Evolutionary conservation across 2,888 invertebrate genomes (phyloP).

Genomic region (Parascotia fuliginaria): DNA sequence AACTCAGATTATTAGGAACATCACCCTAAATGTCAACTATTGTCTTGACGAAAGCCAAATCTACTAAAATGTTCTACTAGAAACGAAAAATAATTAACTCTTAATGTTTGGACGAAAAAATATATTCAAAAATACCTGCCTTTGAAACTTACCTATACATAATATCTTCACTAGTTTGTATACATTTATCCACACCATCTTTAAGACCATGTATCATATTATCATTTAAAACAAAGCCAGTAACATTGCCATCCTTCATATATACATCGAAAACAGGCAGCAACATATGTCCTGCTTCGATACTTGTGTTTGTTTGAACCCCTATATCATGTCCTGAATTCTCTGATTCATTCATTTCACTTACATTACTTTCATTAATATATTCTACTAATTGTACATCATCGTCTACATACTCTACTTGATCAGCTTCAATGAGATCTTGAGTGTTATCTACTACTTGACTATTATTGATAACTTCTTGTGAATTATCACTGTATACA

Average conservation of each 20-base stretch:
- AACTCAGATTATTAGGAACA: too few relatives aligned
- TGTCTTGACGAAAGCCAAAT: too few relatives aligned
- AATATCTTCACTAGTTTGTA: conserved; percentile 37
- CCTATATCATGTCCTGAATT: conserved; percentile 29
- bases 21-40: too few relatives aligned
- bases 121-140: too few relatives aligned
- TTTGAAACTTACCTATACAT: conserved; percentile 32
- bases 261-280: conserved; percentile 54
- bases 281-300: conserved; percentile 38
- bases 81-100: too few relatives aligned
- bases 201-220: conserved; percentile 30
- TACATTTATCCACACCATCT: conserved; percentile 41
- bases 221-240: conserved; percentile 50
- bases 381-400: conserved; percentile 20
- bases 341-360: conserved; percentile 18
- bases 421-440: conserved; percentile 14
- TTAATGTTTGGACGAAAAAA: too few relatives aligned
- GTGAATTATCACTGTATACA: neutral
- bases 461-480: neutral
- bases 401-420: conserved; percentile 26
- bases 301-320: conserved; percentile 33
- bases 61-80: too few relatives aligned
- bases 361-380: conserved; percentile 10
- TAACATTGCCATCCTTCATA: conserved; percentile 57
- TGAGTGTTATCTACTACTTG: neutral